Base-by-base conservation (phyloP, 2,797 vertebrate genomes). In the Cygnus olor region DNA sequence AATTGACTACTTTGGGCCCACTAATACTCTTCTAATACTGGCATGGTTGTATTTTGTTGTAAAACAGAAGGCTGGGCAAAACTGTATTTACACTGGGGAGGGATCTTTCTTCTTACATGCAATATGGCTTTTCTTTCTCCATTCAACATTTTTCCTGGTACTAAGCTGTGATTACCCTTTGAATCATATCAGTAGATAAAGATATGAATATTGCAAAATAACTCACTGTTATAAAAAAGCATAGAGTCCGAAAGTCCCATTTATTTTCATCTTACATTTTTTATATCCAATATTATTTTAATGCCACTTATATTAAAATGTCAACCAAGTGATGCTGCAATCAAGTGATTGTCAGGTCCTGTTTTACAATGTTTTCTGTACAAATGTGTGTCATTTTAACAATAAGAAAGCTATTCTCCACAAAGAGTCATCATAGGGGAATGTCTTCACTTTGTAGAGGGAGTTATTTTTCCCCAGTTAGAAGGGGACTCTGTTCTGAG, bases 251-350 rank as follows among this genome's bases (percentile, higher is more conserved):
- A 92, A 96, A 96, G 69, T 94, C 64, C n/a, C 80, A 88, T 96
- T 96, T 96, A 97, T 95, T 97, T 98, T 87, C 47, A 76, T 88
- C 82, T 92, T 93, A 80, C 4, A 20, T 96, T 85, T 93, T 96
- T 96, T 95, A 92, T 94, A 86, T 56, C 63, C 47, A 73, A 19
- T 94, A 95, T 93, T 95, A 96, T 91, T 93, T 92, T 94, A 93
- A 91, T 85, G 45, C 38, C 84, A 92, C 76, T 94, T 96, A 95
- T 78, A 97, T 96, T 70, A 92, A 97, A 96, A 89, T 97, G 93
- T 92, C 94, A 96, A 34, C 54, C 30, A 56, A 89, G 80, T 78
- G 85, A 96, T 94, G 79, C 79, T 88, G 69, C 73, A 93, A 95
- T 87, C 68, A 89, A 91, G 64, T 64, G 71, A 68, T 51, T 87